Conservation (phyloP, 2,888 invertebrate genomes). For the Ormyrus thymus region DNA sequence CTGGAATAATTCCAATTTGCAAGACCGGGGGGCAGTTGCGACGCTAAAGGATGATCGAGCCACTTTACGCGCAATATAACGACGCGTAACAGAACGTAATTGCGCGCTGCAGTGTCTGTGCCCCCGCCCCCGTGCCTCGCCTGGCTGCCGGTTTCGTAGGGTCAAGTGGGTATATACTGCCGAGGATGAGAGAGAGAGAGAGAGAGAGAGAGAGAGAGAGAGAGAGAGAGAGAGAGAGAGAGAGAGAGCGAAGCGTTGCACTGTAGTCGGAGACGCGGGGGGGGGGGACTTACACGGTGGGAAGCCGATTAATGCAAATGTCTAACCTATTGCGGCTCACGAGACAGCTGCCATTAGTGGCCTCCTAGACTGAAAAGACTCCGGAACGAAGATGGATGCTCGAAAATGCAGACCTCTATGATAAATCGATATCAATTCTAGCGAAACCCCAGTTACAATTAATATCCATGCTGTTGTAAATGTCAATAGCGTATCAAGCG, state of each 20-base stretch:
- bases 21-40: slow-evolving; percentile 1
- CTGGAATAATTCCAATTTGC: slow-evolving; percentile 43
- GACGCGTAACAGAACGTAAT: slow-evolving; percentile 39
- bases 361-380: background rate
- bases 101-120: slow-evolving; percentile 14
- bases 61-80: slow-evolving; percentile 46
- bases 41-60: slow-evolving; percentile 35
- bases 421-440: too few species aligned
- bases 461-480: too few species aligned
- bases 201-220: too few species aligned
- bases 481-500: too few species aligned
- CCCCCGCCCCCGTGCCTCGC: too few species aligned
- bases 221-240: too few species aligned
- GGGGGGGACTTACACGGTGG: slow-evolving; percentile 58
- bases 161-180: slow-evolving; percentile 42
- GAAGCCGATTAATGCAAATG: slow-evolving; percentile 71
- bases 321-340: slow-evolving; percentile 67
- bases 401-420: background rate
- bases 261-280: background rate
- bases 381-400: slow-evolving; percentile 7
- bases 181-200: slow-evolving; percentile 19
- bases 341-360: slow-evolving; percentile 42
- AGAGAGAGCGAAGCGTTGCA: background rate
- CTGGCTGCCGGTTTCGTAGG: background rate
- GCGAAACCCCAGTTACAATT: too few species aligned